These are phyloP conservation scores for Ellobium chinense DNA, from an alignment of 2,888 invertebrate genomes.

Conservation along the genomic window DNA sequence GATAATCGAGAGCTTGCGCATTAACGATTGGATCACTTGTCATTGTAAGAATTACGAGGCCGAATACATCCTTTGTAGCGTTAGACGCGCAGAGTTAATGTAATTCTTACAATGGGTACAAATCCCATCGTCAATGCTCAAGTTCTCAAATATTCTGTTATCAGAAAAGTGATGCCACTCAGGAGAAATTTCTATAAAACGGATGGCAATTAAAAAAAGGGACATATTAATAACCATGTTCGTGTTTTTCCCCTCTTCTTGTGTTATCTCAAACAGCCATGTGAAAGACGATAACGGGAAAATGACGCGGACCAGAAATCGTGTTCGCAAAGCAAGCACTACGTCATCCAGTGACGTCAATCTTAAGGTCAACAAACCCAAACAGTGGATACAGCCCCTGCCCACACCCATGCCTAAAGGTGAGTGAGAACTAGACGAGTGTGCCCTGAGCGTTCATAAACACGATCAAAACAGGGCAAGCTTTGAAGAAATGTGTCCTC, in stretches of 20 bases:
- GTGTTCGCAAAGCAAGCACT: slow-evolving; percentile 11
- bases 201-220: background rate
- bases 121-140: too few relatives aligned
- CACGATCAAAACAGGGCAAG: background rate
- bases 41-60: too few relatives aligned
- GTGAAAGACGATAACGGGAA: background rate
- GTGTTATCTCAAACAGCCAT: background rate
- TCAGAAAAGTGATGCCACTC: too few relatives aligned
- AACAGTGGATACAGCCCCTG: background rate
- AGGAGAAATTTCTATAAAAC: background rate
- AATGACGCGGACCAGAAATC: background rate
- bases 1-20: too few relatives aligned
- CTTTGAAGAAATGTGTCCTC: too few relatives aligned
- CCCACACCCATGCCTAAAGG: slow-evolving; percentile 19
- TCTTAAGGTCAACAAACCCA: slow-evolving; percentile 28
- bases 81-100: too few relatives aligned
- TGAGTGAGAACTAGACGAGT: too few relatives aligned
- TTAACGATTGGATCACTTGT: too few relatives aligned
- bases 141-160: too few relatives aligned
- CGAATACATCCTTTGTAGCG: too few relatives aligned
- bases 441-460: too few relatives aligned
- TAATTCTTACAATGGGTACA: too few relatives aligned
- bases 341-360: slow-evolving; percentile 48
- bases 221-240: background rate
- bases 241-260: background rate